phyloP scores from a whole-genome alignment of 2,797 vertebrate species.

The Telmatherina bonti region DNA sequence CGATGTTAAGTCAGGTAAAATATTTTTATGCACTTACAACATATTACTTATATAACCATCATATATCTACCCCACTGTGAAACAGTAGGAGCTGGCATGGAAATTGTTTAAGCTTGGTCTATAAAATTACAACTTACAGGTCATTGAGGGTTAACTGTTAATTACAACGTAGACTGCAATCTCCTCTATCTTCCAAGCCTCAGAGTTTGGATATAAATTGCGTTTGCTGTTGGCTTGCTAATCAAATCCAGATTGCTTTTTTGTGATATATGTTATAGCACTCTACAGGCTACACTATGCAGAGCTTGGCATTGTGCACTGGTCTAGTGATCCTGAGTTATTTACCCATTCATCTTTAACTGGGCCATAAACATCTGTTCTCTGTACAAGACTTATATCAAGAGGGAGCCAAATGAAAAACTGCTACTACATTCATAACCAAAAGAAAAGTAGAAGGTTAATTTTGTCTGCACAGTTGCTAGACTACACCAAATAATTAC shows the following conservation, averaged over 20 bases:
- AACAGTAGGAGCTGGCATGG: slow-evolving; percentile 13
- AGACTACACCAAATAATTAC: slow-evolving; percentile 34
- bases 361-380: slow-evolving; percentile 58
- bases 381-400: slow-evolving; percentile 55
- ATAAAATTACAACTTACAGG: slow-evolving; percentile 66
- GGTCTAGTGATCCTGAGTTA: slow-evolving; percentile 52
- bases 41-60: neutral
- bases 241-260: slow-evolving; percentile 77
- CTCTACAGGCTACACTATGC: slow-evolving; percentile 46
- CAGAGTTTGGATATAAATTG: slow-evolving; percentile 73
- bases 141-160: slow-evolving; percentile 69
- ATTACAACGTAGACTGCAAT: slow-evolving; percentile 66
- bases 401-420: slow-evolving; percentile 14
- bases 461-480: slow-evolving; percentile 22
- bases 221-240: slow-evolving; percentile 58
- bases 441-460: neutral
- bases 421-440: slow-evolving; percentile 17
- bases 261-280: slow-evolving; percentile 64
- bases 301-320: slow-evolving; percentile 46
- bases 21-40: neutral
- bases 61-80: neutral
- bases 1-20: neutral
- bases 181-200: slow-evolving; percentile 60
- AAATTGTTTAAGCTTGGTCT: slow-evolving; percentile 44
- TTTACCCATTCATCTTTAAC: slow-evolving; percentile 62